phyloP scores from a whole-genome alignment of 2,888 invertebrate genomes.

The Eretmocerus hayati region DNA sequence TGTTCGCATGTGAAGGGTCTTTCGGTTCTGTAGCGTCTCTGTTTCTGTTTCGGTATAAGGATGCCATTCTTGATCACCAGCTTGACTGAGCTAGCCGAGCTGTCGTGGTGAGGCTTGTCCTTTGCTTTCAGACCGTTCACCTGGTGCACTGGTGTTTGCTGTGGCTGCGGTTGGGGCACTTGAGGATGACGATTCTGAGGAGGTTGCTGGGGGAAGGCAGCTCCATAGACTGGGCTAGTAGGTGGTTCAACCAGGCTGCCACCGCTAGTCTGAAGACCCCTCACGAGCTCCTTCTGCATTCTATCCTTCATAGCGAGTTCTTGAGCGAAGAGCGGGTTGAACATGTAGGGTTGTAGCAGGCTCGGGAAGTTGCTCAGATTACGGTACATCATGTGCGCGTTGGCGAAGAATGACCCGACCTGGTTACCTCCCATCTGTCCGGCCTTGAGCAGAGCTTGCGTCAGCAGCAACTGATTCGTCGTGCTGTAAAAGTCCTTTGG shows the following conservation, averaged over 20 bases:
- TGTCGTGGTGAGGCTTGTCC: conserved; percentile 31
- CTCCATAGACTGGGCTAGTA: background rate
- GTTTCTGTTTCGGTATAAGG: conserved; percentile 86
- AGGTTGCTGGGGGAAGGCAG: conserved; percentile 1
- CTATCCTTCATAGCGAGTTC: conserved; percentile 59
- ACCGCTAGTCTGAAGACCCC: conserved; percentile 64
- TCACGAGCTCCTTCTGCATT: conserved; percentile 59
- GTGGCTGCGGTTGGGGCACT: conserved; percentile 29
- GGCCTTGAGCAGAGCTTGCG: conserved; percentile 60
- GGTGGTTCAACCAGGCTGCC: conserved; percentile 53
- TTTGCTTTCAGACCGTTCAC: conserved; percentile 2
- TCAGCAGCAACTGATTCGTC: conserved; percentile 54
- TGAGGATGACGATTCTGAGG: background rate
- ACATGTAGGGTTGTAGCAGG: conserved; percentile 54
- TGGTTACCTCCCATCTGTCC: conserved; percentile 34
- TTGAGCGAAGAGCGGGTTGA: conserved; percentile 60
- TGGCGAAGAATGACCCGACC: conserved; percentile 37
- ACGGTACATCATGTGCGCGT: conserved; percentile 38
- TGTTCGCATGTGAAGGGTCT: conserved; percentile 86
- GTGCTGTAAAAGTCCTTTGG: conserved; percentile 41
- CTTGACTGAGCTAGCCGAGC: conserved; percentile 60
- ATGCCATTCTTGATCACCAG: conserved; percentile 89
- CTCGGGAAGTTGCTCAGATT: conserved; percentile 43
- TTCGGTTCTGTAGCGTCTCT: conserved; percentile 82
- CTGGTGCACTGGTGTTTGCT: conserved; percentile 21